These are phyloP conservation scores for Condylura cristata DNA, from an alignment of 2,113 vertebrate species.

Conservation along the genomic window DNA sequence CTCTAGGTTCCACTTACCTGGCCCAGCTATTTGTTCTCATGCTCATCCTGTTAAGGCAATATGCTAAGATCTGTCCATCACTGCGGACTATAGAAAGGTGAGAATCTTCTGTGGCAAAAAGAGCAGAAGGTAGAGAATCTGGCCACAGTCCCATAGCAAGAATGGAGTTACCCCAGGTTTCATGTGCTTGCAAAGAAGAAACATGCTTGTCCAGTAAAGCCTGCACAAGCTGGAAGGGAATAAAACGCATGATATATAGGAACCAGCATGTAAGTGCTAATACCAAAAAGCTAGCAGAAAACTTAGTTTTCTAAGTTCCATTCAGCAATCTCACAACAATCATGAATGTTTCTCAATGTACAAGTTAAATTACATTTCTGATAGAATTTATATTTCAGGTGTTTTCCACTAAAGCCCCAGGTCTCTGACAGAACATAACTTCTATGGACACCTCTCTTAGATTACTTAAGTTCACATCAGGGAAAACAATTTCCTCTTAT, in stretches of 20 bases:
- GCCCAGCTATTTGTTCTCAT: conserved; percentile 90
- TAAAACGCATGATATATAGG: not conserved
- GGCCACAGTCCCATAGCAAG: conserved; percentile 95
- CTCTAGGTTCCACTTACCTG: conserved; percentile 55
- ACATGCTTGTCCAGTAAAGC: conserved; percentile 90
- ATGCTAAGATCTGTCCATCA: conserved; percentile 93
- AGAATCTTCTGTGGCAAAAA: conserved; percentile 93
- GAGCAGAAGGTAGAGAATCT: conserved; percentile 90
- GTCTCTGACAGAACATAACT: not conserved
- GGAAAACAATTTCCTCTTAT: not conserved
- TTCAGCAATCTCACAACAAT: not conserved
- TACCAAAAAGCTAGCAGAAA: not conserved
- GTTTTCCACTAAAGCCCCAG: not conserved
- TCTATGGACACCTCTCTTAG: not conserved
- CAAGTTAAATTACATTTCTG: not conserved
- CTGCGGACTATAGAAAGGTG: conserved; percentile 90
- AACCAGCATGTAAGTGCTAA: not conserved
- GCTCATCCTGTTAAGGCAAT: conserved; percentile 93
- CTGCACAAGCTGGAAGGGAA: conserved; percentile 87
- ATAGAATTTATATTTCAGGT: not conserved
- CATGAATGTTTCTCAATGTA: not conserved
- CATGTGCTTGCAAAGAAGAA: conserved; percentile 86
- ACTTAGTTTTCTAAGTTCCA: not conserved
- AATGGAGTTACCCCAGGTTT: conserved; percentile 88
- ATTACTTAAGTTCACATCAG: not conserved